Evolutionary conservation across 1,140 invertebrate species (phyloP), one percentile per base, ranked within the genome.

Genomic region (Penaeus indicus): DNA sequence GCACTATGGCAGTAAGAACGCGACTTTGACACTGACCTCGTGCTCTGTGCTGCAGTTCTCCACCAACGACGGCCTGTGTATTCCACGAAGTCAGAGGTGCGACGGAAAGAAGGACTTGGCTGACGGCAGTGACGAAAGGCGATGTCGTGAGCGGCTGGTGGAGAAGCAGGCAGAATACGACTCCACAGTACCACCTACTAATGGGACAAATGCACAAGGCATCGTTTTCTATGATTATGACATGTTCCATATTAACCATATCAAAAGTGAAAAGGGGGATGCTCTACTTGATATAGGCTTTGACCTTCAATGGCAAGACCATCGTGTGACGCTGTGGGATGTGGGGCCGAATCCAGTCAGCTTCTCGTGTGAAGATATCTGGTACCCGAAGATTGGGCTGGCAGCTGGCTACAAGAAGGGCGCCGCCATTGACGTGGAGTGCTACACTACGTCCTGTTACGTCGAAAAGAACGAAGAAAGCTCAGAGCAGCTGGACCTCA

Each of bases 1-100:
- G 85, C 61, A 47, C 62, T 62, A 72, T 61, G 11, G 4, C 13
- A 19, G 32, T 2, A 11, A 69, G 38, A 86, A 64, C 27, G 63
- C 25, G 21, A 85, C 61, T 27, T 64, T 87, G 7, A 87, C 85
- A 8, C 67, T 87, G 13, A 69, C 85, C 3, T 64, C 79, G 3
- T 87, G 85, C 54, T 60, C 54, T 77, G 69, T 81, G 61, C 19
- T 82, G 10, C 85, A 87, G 64, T 87, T 87, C 47, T 87, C 85
- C 63, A 61, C 85, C n/a, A n/a, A 87, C 69, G 85, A 87, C 63
- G 85, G 85, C 18, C 78, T 87, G n/a, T 87, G 85, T 32, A 19
- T 87, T 21, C 42, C 54, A 18, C 1, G 42, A 47, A 87, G 85
- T 60, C 62, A 87, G 63, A 38, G 85, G 16, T 87, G 85, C 72